These are phyloP conservation scores for Mallotus villosus DNA, from an alignment of 2,797 vertebrate species.

Conservation along the genomic window DNA sequence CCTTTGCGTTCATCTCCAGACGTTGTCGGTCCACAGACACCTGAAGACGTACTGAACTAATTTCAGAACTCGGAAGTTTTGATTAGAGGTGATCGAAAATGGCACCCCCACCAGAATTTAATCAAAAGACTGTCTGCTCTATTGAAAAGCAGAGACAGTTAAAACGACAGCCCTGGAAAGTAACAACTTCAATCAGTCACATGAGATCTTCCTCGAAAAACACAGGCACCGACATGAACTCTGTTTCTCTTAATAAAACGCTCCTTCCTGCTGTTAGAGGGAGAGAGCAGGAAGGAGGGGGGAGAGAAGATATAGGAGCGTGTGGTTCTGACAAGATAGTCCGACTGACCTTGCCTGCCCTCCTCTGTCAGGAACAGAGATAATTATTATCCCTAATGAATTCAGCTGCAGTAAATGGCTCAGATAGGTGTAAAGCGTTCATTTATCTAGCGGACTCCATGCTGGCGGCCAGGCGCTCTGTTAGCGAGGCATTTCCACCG, in stretches of 20 bases:
- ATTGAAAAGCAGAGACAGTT: background rate
- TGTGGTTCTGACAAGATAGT: conserved; percentile 51
- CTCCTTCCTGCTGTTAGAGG: no score
- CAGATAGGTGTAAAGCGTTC: conserved; percentile 41
- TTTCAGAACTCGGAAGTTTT: conserved; percentile 34
- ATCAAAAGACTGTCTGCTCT: conserved; percentile 6
- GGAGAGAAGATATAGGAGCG: conserved; percentile 11
- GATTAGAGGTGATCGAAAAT: conserved; percentile 25
- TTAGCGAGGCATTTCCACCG: conserved; percentile 11
- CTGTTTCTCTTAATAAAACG: background rate
- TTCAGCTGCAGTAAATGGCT: conserved; percentile 43
- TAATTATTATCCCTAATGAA: conserved; percentile 65
- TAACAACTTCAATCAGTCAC: no score
- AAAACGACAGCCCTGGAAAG: background rate
- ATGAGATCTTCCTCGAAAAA: background rate
- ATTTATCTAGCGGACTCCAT: conserved; percentile 42
- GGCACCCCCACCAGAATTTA: conserved; percentile 25
- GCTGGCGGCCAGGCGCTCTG: conserved; percentile 41
- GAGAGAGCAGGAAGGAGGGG: no score
- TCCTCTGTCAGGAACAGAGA: conserved; percentile 49
- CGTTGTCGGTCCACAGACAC: conserved; percentile 24
- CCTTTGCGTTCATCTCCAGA: conserved; percentile 29
- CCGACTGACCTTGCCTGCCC: conserved; percentile 54
- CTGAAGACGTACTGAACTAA: conserved; percentile 25
- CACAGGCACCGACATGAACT: background rate